These are phyloP conservation scores for Oscheius sp. DNA, from an alignment of 1,140 invertebrate species.

Conservation along the genomic window DNA sequence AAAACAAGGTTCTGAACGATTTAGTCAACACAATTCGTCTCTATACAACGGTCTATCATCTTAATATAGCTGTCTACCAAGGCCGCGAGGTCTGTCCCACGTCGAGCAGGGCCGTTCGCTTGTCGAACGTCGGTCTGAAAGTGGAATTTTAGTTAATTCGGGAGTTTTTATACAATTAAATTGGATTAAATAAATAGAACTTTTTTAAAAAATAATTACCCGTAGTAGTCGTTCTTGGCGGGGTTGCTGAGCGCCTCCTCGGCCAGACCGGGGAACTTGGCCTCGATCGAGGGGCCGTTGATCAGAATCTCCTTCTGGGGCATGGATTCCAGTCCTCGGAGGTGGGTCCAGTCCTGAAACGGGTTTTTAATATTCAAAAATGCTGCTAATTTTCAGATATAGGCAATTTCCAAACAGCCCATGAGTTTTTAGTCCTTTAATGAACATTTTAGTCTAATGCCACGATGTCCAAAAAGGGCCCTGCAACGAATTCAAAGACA, in stretches of 20 bases:
- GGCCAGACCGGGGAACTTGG: constrained; percentile 42
- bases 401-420: background rate
- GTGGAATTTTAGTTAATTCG: constrained; percentile 22
- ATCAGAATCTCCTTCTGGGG: constrained; percentile 38
- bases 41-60: constrained; percentile 1
- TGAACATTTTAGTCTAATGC: background rate
- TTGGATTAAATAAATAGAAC: background rate
- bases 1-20: too few species aligned
- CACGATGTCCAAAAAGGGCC: too few species aligned
- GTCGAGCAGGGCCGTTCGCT: constrained; percentile 47
- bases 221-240: constrained; percentile 34
- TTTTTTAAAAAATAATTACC: background rate
- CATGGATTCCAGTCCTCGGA: constrained; percentile 44
- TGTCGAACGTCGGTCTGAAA: constrained; percentile 46
- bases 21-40: constrained; percentile 1
- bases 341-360: constrained; percentile 42
- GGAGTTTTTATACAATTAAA: background rate
- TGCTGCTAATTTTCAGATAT: background rate
- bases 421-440: background rate
- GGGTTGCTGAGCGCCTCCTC: constrained; percentile 43
- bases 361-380: background rate
- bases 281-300: constrained; percentile 31
- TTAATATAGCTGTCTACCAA: constrained; percentile 33
- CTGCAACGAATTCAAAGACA: too few species aligned
- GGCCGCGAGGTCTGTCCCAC: constrained; percentile 45